Conservation (phyloP, 2,113 vertebrate genomes). For the Bungarus multicinctus region DNA sequence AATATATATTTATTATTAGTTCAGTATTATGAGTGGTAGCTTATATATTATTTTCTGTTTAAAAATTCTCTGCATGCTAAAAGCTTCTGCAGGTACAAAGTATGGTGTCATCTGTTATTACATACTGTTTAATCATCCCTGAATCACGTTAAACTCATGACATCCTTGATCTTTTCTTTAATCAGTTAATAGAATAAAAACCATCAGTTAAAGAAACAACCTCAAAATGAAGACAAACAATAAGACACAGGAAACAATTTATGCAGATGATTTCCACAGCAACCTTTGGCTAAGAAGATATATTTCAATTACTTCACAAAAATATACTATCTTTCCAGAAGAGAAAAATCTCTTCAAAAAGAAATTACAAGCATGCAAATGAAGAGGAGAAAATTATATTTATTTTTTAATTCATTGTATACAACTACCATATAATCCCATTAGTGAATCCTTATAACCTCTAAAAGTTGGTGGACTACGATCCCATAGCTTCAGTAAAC, state of each 20-base stretch:
- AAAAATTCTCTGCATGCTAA: not conserved
- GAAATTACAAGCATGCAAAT: not conserved
- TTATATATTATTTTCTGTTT: not conserved
- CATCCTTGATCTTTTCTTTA: not conserved
- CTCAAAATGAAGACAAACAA: slow-evolving; percentile 15
- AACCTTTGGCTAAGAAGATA: not conserved
- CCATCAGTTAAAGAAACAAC: not conserved
- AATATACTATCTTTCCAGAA: not conserved
- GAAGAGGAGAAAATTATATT: not conserved
- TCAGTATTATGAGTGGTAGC: not conserved
- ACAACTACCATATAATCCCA: not conserved
- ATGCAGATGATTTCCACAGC: not conserved
- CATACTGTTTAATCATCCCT: not conserved
- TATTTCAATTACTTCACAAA: slow-evolving; percentile 4
- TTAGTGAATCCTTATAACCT: not conserved
- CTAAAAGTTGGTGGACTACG: not conserved
- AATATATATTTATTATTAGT: not conserved
- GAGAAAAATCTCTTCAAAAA: not conserved
- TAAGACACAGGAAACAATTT: slow-evolving; percentile 1
- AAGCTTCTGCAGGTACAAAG: not conserved
- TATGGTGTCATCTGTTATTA: not conserved
- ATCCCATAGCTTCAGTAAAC: not conserved
- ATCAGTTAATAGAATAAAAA: slow-evolving; percentile 8
- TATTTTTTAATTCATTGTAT: not conserved
- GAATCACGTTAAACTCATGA: not conserved